Base-by-base conservation (phyloP, 1,140 invertebrate genomes). In the Eulimnadia texana region DNA sequence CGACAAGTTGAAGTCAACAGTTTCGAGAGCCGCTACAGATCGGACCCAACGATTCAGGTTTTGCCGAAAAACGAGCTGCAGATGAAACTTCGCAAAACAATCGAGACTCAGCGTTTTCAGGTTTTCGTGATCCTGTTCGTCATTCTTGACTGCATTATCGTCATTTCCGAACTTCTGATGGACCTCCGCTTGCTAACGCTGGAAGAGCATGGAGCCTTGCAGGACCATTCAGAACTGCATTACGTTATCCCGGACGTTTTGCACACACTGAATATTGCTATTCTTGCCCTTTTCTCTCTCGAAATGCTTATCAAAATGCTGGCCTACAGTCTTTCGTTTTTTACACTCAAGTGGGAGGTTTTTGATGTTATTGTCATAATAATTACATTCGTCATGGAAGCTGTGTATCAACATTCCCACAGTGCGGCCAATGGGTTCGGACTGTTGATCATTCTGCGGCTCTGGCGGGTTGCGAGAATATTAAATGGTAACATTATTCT, bases 71-170 rank as follows among this genome's bases (percentile, higher is more conserved):
- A n/a, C n/a, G n/a, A n/a, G n/a, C n/a, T n/a, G n/a, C n/a, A n/a
- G n/a, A n/a, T 42, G 6, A 42, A 9, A 9, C 33, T 42, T 9
- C 6, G 16, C 16, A 42, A 42, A 16, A 42, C 16, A 42, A 42
- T 42, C 6, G 6, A 9, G 6, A 42, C 33, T 16, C 27, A 24
- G 3, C 23, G 16, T 3, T 33, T 54, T 9, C 55, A 57, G 55
- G 55, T 57, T 16, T 33, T 57, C 33, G 19, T 57, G 10, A 27
- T 57, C 20, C 29, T 33, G 2, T 33, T 57, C 22, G 55, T 57
- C 16, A 57, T 57, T 29, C 27, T 57, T 20, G 55, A 57, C 28
- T 57, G 55, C 22, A 57, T 57, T 27, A 27, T 57, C 11, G 55
- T 57, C 24, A 57, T 57, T n/a, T 27, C 55, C 10, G 55, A 57